Conservation (phyloP, 2,888 invertebrate genomes). For the Parthenolecanium corni region DNA sequence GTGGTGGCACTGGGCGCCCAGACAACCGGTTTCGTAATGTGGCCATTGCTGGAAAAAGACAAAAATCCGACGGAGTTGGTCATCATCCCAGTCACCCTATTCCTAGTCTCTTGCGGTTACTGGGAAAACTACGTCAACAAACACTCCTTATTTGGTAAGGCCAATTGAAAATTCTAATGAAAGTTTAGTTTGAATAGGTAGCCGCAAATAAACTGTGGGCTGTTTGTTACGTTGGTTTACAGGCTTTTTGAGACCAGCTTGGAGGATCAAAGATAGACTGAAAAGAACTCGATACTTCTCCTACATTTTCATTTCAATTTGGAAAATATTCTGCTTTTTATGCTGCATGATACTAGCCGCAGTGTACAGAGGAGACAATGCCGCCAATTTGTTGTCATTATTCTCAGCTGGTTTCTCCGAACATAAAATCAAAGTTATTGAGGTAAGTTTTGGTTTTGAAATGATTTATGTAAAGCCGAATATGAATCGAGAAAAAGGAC, state of each 20-base stretch:
- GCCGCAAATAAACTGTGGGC: too few species aligned
- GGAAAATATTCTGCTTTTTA: constrained; percentile 79
- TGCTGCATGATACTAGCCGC: constrained; percentile 59
- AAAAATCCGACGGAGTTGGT: constrained; percentile 62
- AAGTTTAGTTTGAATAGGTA: neutral
- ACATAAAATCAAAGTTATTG: constrained; percentile 66
- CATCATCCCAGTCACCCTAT: constrained; percentile 63
- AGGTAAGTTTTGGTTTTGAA: constrained; percentile 46
- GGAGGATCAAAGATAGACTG: constrained; percentile 66
- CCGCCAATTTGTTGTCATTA: constrained; percentile 62
- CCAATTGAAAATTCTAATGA: neutral
- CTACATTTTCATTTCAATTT: constrained; percentile 77
- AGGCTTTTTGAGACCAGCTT: constrained; percentile 61
- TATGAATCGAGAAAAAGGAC: neutral
- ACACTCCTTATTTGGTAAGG: constrained; percentile 65
- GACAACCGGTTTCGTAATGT: constrained; percentile 79
- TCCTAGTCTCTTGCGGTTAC: constrained; percentile 86
- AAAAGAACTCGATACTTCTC: constrained; percentile 73
- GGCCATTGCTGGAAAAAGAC: constrained; percentile 67
- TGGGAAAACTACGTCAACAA: constrained; percentile 95
- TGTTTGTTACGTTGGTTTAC: constrained; percentile 26
- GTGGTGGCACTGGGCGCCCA: constrained; percentile 76
- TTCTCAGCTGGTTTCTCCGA: constrained; percentile 62
- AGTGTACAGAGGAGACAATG: constrained; percentile 62
- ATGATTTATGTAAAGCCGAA: neutral